Conservation (phyloP, 2,113 vertebrate species). For the Hippocampus mohnikei region DNA sequence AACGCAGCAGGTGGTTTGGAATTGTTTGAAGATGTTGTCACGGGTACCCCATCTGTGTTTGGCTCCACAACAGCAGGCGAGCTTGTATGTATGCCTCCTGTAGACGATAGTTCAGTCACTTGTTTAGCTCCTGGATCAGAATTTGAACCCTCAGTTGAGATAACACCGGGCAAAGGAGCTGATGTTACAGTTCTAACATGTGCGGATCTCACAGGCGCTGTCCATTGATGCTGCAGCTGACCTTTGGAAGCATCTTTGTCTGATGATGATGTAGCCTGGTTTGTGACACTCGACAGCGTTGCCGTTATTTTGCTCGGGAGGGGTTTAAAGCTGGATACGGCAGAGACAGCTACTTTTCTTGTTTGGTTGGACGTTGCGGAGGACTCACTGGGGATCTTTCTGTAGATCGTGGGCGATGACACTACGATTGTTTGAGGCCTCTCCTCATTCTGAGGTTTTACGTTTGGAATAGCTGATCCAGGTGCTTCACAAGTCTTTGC, state of each 20-base stretch:
- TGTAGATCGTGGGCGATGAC: constrained; percentile 60
- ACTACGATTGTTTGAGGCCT: constrained; percentile 59
- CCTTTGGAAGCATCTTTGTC: constrained; percentile 29
- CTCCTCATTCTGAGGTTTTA: constrained; percentile 55
- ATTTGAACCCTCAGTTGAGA: constrained; percentile 14
- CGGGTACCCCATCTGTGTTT: constrained; percentile 38
- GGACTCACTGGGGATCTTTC: constrained; percentile 59
- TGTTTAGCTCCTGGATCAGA: constrained; percentile 29
- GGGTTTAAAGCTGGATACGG: constrained; percentile 69
- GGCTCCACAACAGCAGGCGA: constrained; percentile 43
- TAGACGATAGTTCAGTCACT: constrained; percentile 9
- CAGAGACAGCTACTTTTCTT: constrained; percentile 65
- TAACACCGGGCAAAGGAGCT: constrained; percentile 15
- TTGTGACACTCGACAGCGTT: constrained; percentile 29
- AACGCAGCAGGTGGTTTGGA: constrained; percentile 37
- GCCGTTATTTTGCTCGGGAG: constrained; percentile 55
- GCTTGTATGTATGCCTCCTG: constrained; percentile 30
- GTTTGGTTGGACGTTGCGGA: constrained; percentile 50
- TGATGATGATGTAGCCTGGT: constrained; percentile 28
- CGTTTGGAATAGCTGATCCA: constrained; percentile 34
- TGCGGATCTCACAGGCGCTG: constrained; percentile 41
- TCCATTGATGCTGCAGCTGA: constrained; percentile 33
- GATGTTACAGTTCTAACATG: constrained; percentile 23
- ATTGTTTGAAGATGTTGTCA: constrained; percentile 37
- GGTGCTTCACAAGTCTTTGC: constrained; percentile 48